Evolutionary conservation across 2,888 invertebrate species (phyloP).

Genomic region (Hirtodrosophila cameraria): DNA sequence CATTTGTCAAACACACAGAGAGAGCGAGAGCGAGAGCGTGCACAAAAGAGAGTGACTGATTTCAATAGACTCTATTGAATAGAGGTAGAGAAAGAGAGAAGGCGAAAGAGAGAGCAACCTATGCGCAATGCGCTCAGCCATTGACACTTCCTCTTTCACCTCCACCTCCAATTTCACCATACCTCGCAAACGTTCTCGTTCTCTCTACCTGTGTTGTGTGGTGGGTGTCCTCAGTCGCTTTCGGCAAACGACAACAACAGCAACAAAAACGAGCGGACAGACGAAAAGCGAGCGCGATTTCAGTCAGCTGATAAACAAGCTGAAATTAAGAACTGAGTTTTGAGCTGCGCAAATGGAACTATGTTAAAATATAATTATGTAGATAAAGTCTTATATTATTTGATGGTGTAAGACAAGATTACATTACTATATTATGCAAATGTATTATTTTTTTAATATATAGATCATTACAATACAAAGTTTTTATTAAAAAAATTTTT

Average conservation of each 20-base stretch:
- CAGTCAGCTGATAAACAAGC: slow-evolving; percentile 34
- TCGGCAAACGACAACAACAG: slow-evolving; percentile 55
- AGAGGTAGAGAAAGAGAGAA: slow-evolving; percentile 3
- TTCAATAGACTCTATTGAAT: too few species aligned
- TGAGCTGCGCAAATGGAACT: not conserved
- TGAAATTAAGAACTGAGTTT: slow-evolving; percentile 1
- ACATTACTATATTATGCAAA: too few species aligned
- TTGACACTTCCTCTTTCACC: slow-evolving; percentile 7
- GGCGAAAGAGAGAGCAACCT: not conserved
- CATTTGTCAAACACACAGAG: slow-evolving; percentile 42
- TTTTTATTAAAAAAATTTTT: too few species aligned
- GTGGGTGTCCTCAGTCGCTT: slow-evolving; percentile 54
- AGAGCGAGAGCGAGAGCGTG: not conserved
- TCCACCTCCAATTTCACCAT: too few species aligned
- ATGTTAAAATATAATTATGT: slow-evolving; percentile 18
- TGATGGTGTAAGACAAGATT: too few species aligned
- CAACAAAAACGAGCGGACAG: slow-evolving; percentile 18
- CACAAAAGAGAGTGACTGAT: slow-evolving; percentile 1
- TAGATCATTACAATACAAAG: too few species aligned
- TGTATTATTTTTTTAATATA: too few species aligned
- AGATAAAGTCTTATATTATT: slow-evolving; percentile 6
- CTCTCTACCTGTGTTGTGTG: slow-evolving; percentile 43
- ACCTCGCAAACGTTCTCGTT: slow-evolving; percentile 26
- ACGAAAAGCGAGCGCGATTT: slow-evolving; percentile 15
- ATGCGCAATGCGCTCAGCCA: slow-evolving; percentile 34